Conservation (phyloP, 2,797 vertebrate species). For the Ispidina picta region DNA sequence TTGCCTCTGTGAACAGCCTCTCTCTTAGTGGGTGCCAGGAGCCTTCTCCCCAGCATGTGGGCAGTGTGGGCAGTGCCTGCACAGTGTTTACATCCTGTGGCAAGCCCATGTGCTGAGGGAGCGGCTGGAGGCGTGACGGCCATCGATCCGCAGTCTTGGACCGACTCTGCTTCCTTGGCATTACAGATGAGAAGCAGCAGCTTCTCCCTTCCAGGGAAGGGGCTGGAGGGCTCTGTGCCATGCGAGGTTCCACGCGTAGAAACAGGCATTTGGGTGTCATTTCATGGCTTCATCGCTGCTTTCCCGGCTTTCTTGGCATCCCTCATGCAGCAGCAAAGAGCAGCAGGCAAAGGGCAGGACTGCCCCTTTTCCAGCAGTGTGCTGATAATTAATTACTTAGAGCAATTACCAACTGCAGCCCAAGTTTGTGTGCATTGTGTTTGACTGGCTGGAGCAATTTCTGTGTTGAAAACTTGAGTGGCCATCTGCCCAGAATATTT, state of each 20-base stretch:
- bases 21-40: neutral
- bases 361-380: neutral
- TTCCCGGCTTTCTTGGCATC: neutral
- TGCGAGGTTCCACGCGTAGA: neutral
- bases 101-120: neutral
- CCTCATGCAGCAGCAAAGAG: neutral
- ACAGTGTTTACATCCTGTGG: conserved; percentile 33
- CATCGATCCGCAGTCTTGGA: neutral
- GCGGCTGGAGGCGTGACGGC: neutral
- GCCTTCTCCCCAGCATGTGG: neutral
- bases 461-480: neutral
- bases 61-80: neutral
- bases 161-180: fast-evolving
- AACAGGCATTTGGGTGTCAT: fast-evolving
- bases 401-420: neutral
- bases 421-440: fast-evolving
- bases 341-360: neutral
- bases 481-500: neutral
- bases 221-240: neutral
- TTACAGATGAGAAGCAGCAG: fast-evolving
- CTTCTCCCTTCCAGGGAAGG: neutral
- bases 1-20: neutral
- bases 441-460: neutral
- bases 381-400: neutral
- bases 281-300: neutral